Evolutionary conservation across 2,797 vertebrate species (phyloP).

Genomic region (Helarctos malayanus): DNA sequence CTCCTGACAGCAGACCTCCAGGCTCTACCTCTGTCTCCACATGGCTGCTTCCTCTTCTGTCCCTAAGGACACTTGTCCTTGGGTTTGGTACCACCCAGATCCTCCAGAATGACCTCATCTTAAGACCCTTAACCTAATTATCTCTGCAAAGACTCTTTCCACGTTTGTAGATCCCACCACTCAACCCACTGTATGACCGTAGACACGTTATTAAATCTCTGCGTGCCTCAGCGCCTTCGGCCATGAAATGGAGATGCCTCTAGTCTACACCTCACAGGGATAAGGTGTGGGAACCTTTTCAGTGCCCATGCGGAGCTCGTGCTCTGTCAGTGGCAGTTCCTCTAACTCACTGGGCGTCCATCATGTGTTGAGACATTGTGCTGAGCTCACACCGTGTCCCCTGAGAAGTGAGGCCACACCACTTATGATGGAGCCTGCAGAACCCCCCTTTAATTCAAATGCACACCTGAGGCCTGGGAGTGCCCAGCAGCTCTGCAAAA

Average conservation of each 20-base stretch:
- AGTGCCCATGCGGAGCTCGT: fast-evolving
- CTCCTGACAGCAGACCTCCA: background rate
- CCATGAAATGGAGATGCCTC: background rate
- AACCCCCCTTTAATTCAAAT: background rate
- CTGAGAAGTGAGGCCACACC: background rate
- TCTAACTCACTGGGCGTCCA: fast-evolving
- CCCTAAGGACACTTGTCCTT: background rate
- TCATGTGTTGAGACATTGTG: background rate
- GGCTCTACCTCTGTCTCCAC: background rate
- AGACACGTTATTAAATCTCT: background rate
- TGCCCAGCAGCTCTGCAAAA: background rate
- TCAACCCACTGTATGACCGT: background rate
- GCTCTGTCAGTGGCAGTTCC: background rate
- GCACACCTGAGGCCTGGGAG: background rate
- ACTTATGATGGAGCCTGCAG: background rate
- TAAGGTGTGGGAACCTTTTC: background rate
- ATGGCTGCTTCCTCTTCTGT: background rate
- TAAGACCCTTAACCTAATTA: background rate
- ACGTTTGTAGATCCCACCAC: background rate
- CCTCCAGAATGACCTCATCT: background rate
- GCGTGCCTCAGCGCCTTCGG: background rate
- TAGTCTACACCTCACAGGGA: fast-evolving
- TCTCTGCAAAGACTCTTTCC: background rate
- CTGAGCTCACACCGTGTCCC: background rate
- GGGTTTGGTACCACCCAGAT: background rate